Base-by-base conservation (phyloP, 1,140 invertebrate genomes). In the Temnothorax longispinosus region DNA sequence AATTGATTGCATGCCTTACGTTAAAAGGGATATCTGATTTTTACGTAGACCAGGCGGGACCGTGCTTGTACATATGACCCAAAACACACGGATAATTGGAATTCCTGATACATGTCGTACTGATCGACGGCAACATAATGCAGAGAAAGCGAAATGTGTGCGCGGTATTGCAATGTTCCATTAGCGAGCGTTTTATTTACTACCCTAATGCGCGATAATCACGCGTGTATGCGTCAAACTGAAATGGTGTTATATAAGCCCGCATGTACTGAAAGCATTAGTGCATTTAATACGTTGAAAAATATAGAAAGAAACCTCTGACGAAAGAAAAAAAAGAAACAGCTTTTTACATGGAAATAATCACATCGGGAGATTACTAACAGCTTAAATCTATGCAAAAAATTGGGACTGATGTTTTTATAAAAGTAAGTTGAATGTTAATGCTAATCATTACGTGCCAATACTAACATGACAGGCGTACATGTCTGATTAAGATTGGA, bases 131-230 rank as follows among this genome's bases (percentile, higher is more conserved):
- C 67, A 21, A 60, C 32, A 50, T 75, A 60, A 75, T 74, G 54
- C 18, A 10, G 80, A 54, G 7, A 5, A 81, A 72, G 52, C 38
- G 64, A 82, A 72, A 50, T 75, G 27, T 75, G 27, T 60, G 32
- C 18, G 44, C 27, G 44, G n/a, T 62, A 84, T 38, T 60, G 32
- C 41, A 13, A 13, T 27, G 54, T 82, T 82, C 67, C 56, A 84
- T 84, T 75, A 75, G 69, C 54, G 54, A 74, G 41, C 18, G 32
- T 84, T 84, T 84, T 84, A 82, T 74, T 84, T 75, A 75, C 41
- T 50, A 47, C n/a, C 41, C 27, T 82, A 82, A 85, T 80, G 41
- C n/a, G 47, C 84, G 47, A n/a, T 84, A 71, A 84, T 75, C 56
- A 38, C 18, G 44, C 75, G n/a, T 56, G 58, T 65, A 64, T 35